Conservation (phyloP, 2,797 vertebrate genomes). For the Peromyscus nudipes region DNA sequence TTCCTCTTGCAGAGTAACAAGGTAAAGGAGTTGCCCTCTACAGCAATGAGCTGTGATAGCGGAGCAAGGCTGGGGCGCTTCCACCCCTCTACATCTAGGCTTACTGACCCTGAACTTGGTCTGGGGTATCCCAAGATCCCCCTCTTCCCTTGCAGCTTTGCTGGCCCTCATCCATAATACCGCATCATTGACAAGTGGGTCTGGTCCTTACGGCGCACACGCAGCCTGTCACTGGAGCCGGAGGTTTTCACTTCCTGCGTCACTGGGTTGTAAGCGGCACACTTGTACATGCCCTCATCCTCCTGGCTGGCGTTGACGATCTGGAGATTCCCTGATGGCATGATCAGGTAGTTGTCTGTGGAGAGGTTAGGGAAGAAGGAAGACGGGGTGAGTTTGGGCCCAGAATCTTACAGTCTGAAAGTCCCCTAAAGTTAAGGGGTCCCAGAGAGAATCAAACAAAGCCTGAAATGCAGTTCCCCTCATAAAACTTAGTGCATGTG, state of each 20-base stretch:
- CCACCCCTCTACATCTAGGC: neutral
- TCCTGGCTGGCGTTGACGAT: conserved; percentile 97
- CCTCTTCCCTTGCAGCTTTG: neutral
- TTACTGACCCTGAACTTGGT: neutral
- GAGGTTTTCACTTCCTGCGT: conserved; percentile 99
- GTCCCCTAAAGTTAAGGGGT: neutral
- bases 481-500: neutral
- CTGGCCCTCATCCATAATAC: neutral
- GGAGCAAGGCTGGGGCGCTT: neutral
- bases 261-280: conserved; percentile 97
- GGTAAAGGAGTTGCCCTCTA: neutral
- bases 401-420: neutral
- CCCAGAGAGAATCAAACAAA: neutral
- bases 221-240: conserved; percentile 94
- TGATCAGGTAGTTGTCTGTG: conserved; percentile 98
- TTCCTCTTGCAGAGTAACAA: fast-evolving
- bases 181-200: too few relatives aligned
- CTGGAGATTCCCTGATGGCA: conserved; percentile 99
- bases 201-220: conserved; percentile 94
- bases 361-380: conserved; percentile 41
- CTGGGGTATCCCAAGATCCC: neutral
- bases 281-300: conserved; percentile 97
- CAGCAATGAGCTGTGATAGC: neutral
- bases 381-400: neutral
- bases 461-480: neutral